Base-by-base conservation (phyloP, 37 sponge, comb jelly and placozoan species). In the Halisarca cf. caerulea region DNA sequence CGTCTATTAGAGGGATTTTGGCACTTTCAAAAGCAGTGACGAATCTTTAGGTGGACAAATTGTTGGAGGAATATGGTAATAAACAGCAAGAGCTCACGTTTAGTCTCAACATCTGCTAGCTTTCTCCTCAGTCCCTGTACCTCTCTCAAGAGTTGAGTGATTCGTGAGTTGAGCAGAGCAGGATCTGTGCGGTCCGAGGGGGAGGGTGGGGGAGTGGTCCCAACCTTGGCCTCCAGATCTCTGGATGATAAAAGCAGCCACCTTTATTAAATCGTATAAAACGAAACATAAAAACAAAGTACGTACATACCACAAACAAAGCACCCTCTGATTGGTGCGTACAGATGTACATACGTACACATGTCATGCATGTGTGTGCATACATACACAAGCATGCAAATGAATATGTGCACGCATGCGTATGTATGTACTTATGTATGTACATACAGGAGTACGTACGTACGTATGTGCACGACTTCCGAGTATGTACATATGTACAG, bases 181-280 rank as follows among this genome's bases (percentile, higher is more conserved):
- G 90, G 85, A 47, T 81, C 91, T 32, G 66, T 82, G 41, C 70
- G 62, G 86, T 92, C 96, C 2, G 79, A 87, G 42, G 98, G 98
- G 24, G 98, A 98, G 55, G 98, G 92, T 53, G 96, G 96, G 53
- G 98, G 98, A 0, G 96, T 98, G 84, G 94, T 75, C 2, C 96
- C 92, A 44, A 95, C 21, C 41, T 88, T 80, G 3, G 92, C 77
- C 80, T 92, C 93, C 79, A 95, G 78, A 28, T 92, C 96, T 44
- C 93, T 91, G 73, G 30, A 28, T 62, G 64, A 62, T 30, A 30
- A n/a, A 62, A 62, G 64, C 11, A 47, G 51, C 51, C 51, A 47
- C 51, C 51, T 47, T 47, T 11, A 47, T 47, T 47, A 47, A 11
- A 11, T 47, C 11, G 51, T 11, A n/a, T n/a, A 47, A 47, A 47